Conservation (phyloP, 2,888 invertebrate genomes). For the Galeruca laticollis region DNA sequence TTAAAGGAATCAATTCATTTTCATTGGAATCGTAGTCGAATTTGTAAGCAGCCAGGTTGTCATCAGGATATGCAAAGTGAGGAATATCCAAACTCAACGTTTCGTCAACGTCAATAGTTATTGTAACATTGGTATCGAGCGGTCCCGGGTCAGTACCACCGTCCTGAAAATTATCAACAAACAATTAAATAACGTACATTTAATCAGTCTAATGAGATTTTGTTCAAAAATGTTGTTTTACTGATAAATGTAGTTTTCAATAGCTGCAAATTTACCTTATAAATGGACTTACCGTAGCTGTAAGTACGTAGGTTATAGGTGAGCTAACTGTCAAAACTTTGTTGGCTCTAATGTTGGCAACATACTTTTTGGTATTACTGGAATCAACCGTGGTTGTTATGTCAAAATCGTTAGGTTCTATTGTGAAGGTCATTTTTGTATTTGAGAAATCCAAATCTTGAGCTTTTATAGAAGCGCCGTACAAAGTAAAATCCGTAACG, state of each 20-base stretch:
- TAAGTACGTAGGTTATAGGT: conserved; percentile 47
- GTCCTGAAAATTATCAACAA: conserved; percentile 47
- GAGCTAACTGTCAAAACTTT: conserved; percentile 42
- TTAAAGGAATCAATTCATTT: conserved; percentile 39
- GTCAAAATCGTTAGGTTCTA: conserved; percentile 51
- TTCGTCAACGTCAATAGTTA: conserved; percentile 64
- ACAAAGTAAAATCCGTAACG: conserved; percentile 65
- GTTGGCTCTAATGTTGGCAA: conserved; percentile 48
- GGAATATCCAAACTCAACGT: conserved; percentile 66
- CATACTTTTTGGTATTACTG: conserved; percentile 46
- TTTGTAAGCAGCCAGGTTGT: conserved; percentile 61
- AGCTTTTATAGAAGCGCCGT: conserved; percentile 64
- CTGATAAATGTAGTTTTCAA: too few species aligned
- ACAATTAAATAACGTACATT: too few species aligned
- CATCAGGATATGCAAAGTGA: conserved; percentile 63
- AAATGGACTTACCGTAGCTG: conserved; percentile 59
- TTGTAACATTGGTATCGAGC: conserved; percentile 26
- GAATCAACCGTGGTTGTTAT: conserved; percentile 31
- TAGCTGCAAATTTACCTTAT: too few species aligned
- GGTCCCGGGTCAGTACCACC: conserved; percentile 39
- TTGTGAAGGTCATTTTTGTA: conserved; percentile 50
- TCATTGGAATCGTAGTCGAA: conserved; percentile 63
- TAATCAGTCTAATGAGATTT: too few species aligned
- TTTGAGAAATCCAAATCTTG: conserved; percentile 71
- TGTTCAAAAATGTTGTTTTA: too few species aligned